Evolutionary conservation across 1,140 invertebrate species (phyloP), one percentile per base, ranked within the genome.

Genomic region (Matsumurasca onukii): DNA sequence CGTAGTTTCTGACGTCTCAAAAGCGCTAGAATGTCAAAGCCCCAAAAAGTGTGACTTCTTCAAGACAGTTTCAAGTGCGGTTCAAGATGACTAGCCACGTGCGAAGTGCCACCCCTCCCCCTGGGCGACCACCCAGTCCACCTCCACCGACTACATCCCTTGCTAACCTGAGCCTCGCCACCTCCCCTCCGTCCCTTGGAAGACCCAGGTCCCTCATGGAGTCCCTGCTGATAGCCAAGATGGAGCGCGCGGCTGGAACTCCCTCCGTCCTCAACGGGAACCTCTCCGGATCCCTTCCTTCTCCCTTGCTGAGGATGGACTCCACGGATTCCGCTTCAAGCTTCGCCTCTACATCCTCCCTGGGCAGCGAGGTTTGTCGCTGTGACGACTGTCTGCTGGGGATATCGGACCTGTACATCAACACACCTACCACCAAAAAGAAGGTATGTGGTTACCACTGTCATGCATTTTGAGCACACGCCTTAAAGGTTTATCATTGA

Each of bases 321-420:
- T 92, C 90, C 24, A 82, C 89, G 77, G 91, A 92, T 77, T 91
- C 89, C 68, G 88, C 88, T 70, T 88, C 86, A 73, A 91, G 89
- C 73, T 83, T 89, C 66, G 87, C 88, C 24, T 89, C 87, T 1
- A 90, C 89, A 1, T 73, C 86, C 48, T 82, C 84, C 15, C 72
- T 81, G 1, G 82, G 83, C 31, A 89, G 86, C 75, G 90, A 92
- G 73, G 86, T 91, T 55, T 93, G 91, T 77, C 82, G 86, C 31
- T 93, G 91, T 78, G 91, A 93, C 76, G 91, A 93, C 78, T 93
- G 91, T 71, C 79, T 93, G 34, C 81, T 93, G 68, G 91, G 90
- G 3, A 92, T 92, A 72, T 89, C 87, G 68, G 91, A 93, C 81
- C 84, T 86, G 63, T 83, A 89, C 69, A 85, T 85, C 70, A 84